Percentiles rank a stretch among this genome's conserved stretches.
phyloP scores from a whole-genome alignment of 2,113 vertebrate species.

The Nanger granti region DNA sequence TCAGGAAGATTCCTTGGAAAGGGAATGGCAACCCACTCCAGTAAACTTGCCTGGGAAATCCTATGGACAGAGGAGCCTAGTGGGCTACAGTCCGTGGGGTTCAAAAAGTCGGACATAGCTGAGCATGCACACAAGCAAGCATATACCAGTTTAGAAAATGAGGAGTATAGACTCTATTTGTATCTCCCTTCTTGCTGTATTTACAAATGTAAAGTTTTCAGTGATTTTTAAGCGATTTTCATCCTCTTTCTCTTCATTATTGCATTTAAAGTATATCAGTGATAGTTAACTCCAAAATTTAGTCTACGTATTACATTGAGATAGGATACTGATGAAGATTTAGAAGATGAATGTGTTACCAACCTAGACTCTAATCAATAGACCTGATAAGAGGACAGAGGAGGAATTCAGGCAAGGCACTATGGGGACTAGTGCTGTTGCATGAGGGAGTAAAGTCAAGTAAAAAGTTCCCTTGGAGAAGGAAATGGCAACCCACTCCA shows the following conservation, averaged over 20 bases:
- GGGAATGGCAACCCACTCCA: neutral
- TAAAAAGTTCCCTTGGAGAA: neutral
- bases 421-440: neutral
- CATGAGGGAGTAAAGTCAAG: neutral
- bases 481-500: too few species aligned
- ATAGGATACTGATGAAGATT: neutral
- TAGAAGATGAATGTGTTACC: neutral
- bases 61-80: neutral
- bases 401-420: neutral
- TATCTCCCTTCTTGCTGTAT: neutral
- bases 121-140: neutral
- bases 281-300: neutral
- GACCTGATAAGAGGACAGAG: neutral
- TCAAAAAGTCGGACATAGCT: neutral
- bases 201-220: neutral
- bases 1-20: neutral
- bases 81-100: fast-evolving
- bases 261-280: neutral
- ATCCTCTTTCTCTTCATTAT: neutral
- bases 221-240: neutral
- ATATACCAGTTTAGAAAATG: neutral
- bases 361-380: neutral
- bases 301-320: neutral
- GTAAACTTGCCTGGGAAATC: neutral
- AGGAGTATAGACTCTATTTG: neutral